Evolutionary conservation across 1,140 invertebrate species (phyloP).

Genomic region (Oryzaephilus surinamensis): DNA sequence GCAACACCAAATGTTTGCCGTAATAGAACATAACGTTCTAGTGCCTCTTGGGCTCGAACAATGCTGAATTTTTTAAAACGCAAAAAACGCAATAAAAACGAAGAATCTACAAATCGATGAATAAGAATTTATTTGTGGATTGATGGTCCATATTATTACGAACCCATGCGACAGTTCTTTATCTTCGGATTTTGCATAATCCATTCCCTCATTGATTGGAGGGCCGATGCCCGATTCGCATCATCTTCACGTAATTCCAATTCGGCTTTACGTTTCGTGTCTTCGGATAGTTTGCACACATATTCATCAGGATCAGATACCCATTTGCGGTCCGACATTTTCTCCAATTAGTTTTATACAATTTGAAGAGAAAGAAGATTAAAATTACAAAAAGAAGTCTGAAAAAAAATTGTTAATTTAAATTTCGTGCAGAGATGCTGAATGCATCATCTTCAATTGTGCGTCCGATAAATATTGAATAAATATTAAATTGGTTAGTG

Average conservation of each 20-base stretch:
- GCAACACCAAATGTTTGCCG: slow-evolving; percentile 58
- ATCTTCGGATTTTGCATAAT: slow-evolving; percentile 61
- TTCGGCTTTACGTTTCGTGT: slow-evolving; percentile 52
- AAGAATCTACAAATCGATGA: slow-evolving; percentile 46
- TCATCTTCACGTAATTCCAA: slow-evolving; percentile 61
- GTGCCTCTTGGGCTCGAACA: slow-evolving; percentile 66
- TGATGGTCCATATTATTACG: neutral
- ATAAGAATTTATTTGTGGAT: neutral
- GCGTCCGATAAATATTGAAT: too few relatives aligned
- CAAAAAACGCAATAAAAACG: slow-evolving; percentile 68
- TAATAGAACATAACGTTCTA: slow-evolving; percentile 72
- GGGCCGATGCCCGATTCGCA: too few relatives aligned
- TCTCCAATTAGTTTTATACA: too few relatives aligned
- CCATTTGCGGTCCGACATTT: slow-evolving; percentile 28
- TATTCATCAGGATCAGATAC: slow-evolving; percentile 50
- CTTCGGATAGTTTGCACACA: slow-evolving; percentile 44
- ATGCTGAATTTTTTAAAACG: slow-evolving; percentile 74
- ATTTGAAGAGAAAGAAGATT: too few relatives aligned
- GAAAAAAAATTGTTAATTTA: too few relatives aligned
- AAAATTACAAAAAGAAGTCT: too few relatives aligned
- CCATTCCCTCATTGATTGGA: slow-evolving; percentile 59
- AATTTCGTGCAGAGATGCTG: too few relatives aligned
- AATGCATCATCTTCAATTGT: too few relatives aligned
- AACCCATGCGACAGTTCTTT: slow-evolving; percentile 57
- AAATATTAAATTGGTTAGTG: too few relatives aligned